A percentile compares a stretch with the other conserved stretches of the same genome.
Evolutionary conservation across 2,797 vertebrate species (phyloP).

Genomic region (Melopsittacus undulatus): DNA sequence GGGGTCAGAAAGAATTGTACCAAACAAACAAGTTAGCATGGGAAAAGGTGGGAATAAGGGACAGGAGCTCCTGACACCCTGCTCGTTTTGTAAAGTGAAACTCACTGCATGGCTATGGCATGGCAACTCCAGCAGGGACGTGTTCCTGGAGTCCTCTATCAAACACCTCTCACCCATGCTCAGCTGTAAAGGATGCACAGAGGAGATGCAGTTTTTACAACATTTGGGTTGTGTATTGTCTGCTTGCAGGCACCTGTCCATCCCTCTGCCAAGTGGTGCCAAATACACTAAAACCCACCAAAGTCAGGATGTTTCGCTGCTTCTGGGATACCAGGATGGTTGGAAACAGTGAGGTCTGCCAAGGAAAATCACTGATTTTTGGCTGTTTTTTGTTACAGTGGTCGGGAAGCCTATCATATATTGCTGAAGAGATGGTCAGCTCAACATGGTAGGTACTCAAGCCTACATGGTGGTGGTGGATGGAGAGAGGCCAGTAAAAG

Average conservation of each 20-base stretch:
- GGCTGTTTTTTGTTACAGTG: background rate
- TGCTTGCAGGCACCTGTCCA: rapidly evolving
- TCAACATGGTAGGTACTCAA: background rate
- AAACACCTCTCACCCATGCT: background rate
- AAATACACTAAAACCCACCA: background rate
- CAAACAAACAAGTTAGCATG: background rate
- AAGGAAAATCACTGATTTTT: background rate
- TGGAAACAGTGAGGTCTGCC: background rate
- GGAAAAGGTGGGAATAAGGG: background rate
- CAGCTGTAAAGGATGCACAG: background rate
- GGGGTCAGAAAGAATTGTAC: background rate
- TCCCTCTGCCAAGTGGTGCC: background rate
- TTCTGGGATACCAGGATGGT: background rate
- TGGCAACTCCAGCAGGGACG: rapidly evolving
- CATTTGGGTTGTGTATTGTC: background rate
- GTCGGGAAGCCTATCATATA: background rate
- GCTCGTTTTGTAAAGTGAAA: background rate
- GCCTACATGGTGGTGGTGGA: background rate
- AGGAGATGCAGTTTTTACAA: background rate
- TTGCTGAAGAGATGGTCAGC: background rate
- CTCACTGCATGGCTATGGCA: background rate
- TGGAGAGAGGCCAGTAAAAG: background rate
- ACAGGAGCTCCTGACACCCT: background rate
- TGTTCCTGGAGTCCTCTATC: background rate
- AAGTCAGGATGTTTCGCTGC: background rate